phyloP scores from a whole-genome alignment of 2,888 invertebrate species.

The Adelphocoris suturalis region DNA sequence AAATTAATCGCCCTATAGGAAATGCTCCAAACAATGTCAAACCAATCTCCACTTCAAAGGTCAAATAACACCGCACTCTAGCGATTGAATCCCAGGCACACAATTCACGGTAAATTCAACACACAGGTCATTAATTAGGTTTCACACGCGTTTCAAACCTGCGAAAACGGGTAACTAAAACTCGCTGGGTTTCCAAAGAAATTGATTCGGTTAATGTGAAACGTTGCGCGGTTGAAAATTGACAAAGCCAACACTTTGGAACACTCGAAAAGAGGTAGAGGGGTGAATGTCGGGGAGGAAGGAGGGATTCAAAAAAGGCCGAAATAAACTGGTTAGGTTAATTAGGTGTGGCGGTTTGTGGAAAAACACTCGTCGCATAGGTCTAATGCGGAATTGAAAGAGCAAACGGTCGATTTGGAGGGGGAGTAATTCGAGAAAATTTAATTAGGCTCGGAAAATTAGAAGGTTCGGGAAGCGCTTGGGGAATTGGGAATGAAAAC shows the following conservation, averaged over 20 bases:
- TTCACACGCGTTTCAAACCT: background rate
- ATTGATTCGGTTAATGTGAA: background rate
- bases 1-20: too few species aligned
- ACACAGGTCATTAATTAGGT: background rate
- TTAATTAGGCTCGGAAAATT: slow-evolving; percentile 5
- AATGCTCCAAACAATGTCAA: background rate
- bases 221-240: background rate
- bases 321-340: background rate
- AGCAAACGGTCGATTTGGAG: slow-evolving; percentile 3
- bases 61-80: background rate
- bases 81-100: background rate
- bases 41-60: background rate
- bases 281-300: too few species aligned
- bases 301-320: background rate
- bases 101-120: background rate
- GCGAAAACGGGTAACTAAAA: background rate
- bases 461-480: background rate
- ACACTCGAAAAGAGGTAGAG: background rate
- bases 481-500: too few species aligned
- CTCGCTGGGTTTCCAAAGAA: background rate
- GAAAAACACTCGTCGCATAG: background rate
- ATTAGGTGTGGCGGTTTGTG: slow-evolving; percentile 9
- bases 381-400: slow-evolving; percentile 5
- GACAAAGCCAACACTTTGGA: background rate
- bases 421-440: background rate